phyloP scores from a whole-genome alignment of 2,797 vertebrate genomes.

The Chanos chanos region DNA sequence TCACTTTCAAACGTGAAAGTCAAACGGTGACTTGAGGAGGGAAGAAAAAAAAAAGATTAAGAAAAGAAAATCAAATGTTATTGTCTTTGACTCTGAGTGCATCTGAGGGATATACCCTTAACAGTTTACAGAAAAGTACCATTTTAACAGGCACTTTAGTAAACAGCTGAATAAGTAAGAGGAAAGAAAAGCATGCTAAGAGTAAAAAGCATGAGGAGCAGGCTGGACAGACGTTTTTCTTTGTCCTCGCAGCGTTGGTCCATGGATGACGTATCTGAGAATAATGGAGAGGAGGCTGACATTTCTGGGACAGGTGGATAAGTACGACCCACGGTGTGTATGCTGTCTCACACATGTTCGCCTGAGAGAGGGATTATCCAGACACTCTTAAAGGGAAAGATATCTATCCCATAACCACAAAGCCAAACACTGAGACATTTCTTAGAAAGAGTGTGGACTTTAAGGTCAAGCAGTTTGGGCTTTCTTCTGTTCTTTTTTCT shows the following conservation, averaged over 20 bases:
- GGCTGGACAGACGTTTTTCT: no score
- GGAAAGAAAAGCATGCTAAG: conserved; percentile 23
- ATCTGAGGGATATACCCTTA: neutral
- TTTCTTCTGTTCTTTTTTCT: neutral
- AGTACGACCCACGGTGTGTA: conserved; percentile 36
- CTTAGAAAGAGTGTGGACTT: conserved; percentile 16
- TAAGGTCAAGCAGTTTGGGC: neutral
- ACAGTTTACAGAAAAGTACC: no score
- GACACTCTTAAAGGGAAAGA: conserved; percentile 24
- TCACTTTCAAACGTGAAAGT: conserved; percentile 20
- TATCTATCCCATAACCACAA: conserved; percentile 27
- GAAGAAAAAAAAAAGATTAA: neutral
- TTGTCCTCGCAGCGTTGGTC: conserved; percentile 15
- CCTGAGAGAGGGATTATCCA: conserved; percentile 43
- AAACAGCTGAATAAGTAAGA: conserved; percentile 9
- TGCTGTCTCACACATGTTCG: conserved; percentile 15
- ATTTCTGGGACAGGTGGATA: conserved; percentile 44
- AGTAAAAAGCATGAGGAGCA: no score
- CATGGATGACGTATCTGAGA: conserved; percentile 5
- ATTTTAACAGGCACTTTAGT: no score
- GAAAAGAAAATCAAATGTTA: neutral
- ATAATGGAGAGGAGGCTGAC: conserved; percentile 23
- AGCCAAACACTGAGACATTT: conserved; percentile 30
- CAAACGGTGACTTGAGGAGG: neutral
- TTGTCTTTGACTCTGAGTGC: conserved; percentile 2